Evolutionary conservation across 1,140 invertebrate genomes (phyloP).

Genomic region (Theocolax elegans): DNA sequence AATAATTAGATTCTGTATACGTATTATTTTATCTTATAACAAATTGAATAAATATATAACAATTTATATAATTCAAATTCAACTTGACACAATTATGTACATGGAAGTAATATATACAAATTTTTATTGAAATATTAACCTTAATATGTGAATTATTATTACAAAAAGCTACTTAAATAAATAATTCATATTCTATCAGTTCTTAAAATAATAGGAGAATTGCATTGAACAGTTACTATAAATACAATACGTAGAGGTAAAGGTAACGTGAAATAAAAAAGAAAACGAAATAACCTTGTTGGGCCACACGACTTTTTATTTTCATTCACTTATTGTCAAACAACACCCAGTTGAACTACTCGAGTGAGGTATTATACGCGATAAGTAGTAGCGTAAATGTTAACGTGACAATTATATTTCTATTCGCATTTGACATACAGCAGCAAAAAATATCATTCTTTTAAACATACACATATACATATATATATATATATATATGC

Average conservation of each 20-base stretch:
- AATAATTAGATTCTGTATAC: too few species aligned
- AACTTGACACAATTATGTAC: too few species aligned
- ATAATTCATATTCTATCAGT: too few species aligned
- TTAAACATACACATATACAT: slow-evolving; percentile 25
- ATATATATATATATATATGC: slow-evolving; percentile 16
- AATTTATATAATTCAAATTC: too few species aligned
- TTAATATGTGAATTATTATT: background rate
- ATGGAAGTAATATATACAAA: too few species aligned
- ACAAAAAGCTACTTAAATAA: background rate
- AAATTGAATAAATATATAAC: too few species aligned
- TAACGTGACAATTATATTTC: slow-evolving; percentile 19
- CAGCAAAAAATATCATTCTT: slow-evolving; percentile 31
- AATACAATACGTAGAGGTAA: too few species aligned
- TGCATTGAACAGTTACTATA: too few species aligned
- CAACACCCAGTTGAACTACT: slow-evolving; percentile 47
- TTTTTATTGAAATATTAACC: background rate
- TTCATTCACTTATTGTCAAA: slow-evolving; percentile 49
- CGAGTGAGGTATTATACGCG: slow-evolving; percentile 33
- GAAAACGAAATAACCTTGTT: slow-evolving; percentile 26
- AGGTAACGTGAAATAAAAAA: background rate
- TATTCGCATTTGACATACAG: slow-evolving; percentile 27
- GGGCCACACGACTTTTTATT: slow-evolving; percentile 52
- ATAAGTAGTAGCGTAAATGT: slow-evolving; percentile 10
- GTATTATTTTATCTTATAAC: too few species aligned
- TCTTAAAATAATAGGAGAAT: too few species aligned